These are phyloP conservation scores for Benitochromis conjunctus DNA, from an alignment of 2,113 vertebrate species.

Conservation along the genomic window DNA sequence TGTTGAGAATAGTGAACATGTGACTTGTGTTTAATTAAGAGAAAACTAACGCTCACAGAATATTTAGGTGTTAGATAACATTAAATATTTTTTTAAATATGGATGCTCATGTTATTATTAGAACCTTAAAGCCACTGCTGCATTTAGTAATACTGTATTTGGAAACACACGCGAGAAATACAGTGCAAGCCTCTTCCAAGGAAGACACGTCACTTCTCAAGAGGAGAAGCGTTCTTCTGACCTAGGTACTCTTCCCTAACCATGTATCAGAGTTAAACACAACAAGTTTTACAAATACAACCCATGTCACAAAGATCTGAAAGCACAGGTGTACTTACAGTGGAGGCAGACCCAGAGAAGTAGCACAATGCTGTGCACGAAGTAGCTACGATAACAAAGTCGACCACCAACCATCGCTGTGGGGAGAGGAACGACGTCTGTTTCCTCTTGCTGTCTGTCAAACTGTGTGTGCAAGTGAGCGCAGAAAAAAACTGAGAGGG, in stretches of 20 bases:
- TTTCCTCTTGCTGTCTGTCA: constrained; percentile 28
- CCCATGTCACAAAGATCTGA: accelerated
- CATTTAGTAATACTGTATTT: neutral
- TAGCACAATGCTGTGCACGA: neutral
- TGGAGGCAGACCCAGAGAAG: neutral
- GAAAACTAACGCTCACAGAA: neutral
- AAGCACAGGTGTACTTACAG: neutral
- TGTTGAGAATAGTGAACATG: neutral
- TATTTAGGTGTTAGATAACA: neutral
- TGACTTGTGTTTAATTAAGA: neutral
- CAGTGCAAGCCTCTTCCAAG: neutral
- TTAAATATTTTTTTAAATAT: neutral
- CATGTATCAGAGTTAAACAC: neutral
- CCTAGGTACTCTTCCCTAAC: neutral
- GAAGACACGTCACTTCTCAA: neutral
- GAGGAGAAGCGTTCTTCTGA: neutral
- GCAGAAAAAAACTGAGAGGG: accelerated
- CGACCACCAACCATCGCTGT: constrained; percentile 3
- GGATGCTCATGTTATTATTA: neutral
- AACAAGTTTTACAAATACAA: neutral
- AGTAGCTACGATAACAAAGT: neutral
- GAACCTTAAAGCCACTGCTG: accelerated
- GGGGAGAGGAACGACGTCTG: neutral
- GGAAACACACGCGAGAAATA: neutral
- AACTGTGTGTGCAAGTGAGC: neutral